These are phyloP conservation scores for Vimba vimba DNA, from an alignment of 2,113 vertebrate species.

Conservation along the genomic window DNA sequence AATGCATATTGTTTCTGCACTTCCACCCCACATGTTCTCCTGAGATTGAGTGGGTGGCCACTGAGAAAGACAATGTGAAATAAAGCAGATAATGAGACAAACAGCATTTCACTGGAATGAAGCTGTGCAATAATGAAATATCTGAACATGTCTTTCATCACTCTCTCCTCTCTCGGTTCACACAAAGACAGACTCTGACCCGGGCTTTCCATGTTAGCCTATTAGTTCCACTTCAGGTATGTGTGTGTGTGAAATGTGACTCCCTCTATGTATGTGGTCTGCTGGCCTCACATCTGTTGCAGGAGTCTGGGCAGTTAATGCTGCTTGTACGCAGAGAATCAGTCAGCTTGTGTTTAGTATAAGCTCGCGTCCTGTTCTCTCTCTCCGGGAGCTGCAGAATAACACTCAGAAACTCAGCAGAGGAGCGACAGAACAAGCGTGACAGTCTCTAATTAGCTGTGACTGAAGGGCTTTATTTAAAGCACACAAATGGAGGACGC, in stretches of 20 bases:
- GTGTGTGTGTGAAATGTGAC: conserved; percentile 68
- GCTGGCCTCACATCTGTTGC: conserved; percentile 76
- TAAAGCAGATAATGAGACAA: conserved; percentile 27
- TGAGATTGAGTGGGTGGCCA: conserved; percentile 34
- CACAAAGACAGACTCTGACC: conserved; percentile 14
- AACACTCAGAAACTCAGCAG: not conserved
- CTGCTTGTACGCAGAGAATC: conserved; percentile 66
- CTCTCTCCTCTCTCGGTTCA: not conserved
- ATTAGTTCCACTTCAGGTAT: conserved; percentile 69
- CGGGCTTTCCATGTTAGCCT: conserved; percentile 61
- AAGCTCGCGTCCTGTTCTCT: not conserved
- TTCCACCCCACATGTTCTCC: conserved; percentile 19
- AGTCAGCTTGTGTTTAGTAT: conserved; percentile 18
- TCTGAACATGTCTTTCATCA: conserved; percentile 13
- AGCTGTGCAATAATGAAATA: conserved; percentile 21
- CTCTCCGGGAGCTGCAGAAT: not conserved
- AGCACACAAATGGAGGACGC: not conserved
- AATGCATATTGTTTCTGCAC: not conserved
- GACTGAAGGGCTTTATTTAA: conserved; percentile 55
- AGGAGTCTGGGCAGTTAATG: conserved; percentile 59
- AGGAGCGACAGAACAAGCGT: not conserved
- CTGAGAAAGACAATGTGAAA: conserved; percentile 22
- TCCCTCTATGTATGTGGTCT: conserved; percentile 78
- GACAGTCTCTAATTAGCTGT: not conserved
- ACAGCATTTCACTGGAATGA: conserved; percentile 5